Percentiles rank a stretch among this genome's conserved stretches.
Conservation (phyloP, 2,797 vertebrate genomes). For the Carduelis carduelis region DNA sequence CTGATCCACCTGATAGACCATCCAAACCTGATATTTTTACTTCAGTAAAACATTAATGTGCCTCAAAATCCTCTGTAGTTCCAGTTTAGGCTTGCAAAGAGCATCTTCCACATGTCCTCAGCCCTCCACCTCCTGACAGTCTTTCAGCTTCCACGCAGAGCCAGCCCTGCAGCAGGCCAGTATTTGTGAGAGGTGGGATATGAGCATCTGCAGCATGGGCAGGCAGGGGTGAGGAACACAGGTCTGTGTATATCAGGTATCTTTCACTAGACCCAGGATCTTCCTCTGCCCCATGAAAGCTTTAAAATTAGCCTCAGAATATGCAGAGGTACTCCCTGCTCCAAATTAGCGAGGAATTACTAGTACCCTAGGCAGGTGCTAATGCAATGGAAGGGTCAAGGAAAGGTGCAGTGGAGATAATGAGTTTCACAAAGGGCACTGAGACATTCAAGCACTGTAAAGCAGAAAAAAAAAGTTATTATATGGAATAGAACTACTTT, state of each 20-base stretch:
- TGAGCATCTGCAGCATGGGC: not conserved
- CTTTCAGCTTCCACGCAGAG: not conserved
- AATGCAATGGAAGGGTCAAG: not conserved
- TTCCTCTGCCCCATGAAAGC: not conserved
- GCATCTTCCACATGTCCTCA: accelerated
- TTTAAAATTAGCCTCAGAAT: not conserved
- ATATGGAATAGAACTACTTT: not conserved
- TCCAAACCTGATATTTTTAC: not conserved
- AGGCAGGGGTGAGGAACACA: not conserved
- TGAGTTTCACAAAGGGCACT: not conserved
- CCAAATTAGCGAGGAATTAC: not conserved
- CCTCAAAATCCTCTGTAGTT: not conserved
- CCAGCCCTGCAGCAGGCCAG: not conserved
- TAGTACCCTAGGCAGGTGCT: not conserved
- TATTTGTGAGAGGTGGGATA: not conserved
- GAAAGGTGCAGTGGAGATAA: not conserved
- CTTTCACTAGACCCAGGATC: not conserved
- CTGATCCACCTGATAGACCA: not conserved
- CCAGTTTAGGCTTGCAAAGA: not conserved
- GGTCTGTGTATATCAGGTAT: not conserved
- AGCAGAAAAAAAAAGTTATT: not conserved
- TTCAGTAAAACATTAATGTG: not conserved
- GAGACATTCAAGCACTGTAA: not conserved
- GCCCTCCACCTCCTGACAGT: not conserved
- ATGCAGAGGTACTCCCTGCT: not conserved